A percentile compares a stretch with the other conserved stretches of the same genome.
These are phyloP conservation scores for Bugulina stolonifera DNA, from an alignment of 2,888 invertebrate genomes.

Conservation along the genomic window DNA sequence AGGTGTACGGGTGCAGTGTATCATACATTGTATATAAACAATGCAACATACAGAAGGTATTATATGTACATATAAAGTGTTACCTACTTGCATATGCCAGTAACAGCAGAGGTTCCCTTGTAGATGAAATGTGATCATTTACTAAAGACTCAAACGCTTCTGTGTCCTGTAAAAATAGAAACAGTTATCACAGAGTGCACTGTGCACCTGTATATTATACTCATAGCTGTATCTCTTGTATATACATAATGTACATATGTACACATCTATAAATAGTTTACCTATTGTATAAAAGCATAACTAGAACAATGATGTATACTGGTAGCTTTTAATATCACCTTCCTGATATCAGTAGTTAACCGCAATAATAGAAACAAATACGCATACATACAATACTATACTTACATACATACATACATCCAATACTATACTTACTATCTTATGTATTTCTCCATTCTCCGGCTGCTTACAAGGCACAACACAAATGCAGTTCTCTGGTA, in stretches of 20 bases:
- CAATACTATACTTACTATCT: conserved; percentile 59
- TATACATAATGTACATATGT: background rate
- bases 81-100: conserved; percentile 52
- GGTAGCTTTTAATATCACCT: too few relatives aligned
- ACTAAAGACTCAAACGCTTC: conserved; percentile 73
- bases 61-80: too few relatives aligned
- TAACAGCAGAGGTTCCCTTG: conserved; percentile 55
- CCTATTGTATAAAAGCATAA: too few relatives aligned
- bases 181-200: background rate
- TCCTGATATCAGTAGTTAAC: too few relatives aligned
- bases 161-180: conserved; percentile 58
- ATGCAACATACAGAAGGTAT: too few relatives aligned
- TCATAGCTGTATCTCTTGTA: background rate
- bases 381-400: background rate
- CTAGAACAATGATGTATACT: too few relatives aligned
- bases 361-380: too few relatives aligned
- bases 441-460: conserved; percentile 57
- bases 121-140: conserved; percentile 69
- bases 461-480: conserved; percentile 72
- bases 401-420: background rate
- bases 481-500: conserved; percentile 77
- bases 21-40: too few relatives aligned
- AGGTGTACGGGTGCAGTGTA: too few relatives aligned
- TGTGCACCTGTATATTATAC: background rate
- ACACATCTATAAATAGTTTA: background rate